Evolutionary conservation across 2,113 vertebrate species (phyloP).

Genomic region (Eretmochelys imbricata): DNA sequence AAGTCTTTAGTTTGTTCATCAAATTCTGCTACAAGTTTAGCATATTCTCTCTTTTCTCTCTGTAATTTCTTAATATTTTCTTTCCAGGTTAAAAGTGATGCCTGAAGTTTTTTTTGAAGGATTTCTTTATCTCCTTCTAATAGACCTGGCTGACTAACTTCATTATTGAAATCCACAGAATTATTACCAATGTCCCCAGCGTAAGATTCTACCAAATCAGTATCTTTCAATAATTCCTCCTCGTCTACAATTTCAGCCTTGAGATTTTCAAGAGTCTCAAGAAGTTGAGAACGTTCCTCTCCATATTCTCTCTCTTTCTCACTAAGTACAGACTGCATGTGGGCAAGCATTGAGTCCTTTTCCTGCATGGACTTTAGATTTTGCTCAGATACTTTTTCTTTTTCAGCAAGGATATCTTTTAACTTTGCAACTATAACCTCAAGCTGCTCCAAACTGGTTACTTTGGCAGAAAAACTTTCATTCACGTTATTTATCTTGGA

Average conservation of each 20-base stretch:
- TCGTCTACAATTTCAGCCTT: conserved; percentile 66
- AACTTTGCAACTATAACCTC: conserved; percentile 55
- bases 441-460: conserved; percentile 53
- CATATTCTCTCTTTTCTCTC: conserved; percentile 71
- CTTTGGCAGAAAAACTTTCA: conserved; percentile 59
- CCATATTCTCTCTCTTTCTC: conserved; percentile 69
- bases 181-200: background rate
- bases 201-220: background rate
- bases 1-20: conserved; percentile 73
- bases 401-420: conserved; percentile 69
- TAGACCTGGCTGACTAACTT: conserved; percentile 44
- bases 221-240: conserved; percentile 59
- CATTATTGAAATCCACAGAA: background rate
- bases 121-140: conserved; percentile 78
- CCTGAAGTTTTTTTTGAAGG: conserved; percentile 82
- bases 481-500: conserved; percentile 61
- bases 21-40: conserved; percentile 77
- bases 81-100: conserved; percentile 77
- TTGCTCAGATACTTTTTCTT: conserved; percentile 71
- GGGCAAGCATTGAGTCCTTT: conserved; percentile 71
- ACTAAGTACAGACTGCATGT: conserved; percentile 65
- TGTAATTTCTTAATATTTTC: conserved; percentile 75
- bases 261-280: conserved; percentile 72
- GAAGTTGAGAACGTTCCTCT: conserved; percentile 68
- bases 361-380: conserved; percentile 72